Evolutionary conservation across 2,888 invertebrate genomes (phyloP).

Genomic region (Alsophila aescularia): DNA sequence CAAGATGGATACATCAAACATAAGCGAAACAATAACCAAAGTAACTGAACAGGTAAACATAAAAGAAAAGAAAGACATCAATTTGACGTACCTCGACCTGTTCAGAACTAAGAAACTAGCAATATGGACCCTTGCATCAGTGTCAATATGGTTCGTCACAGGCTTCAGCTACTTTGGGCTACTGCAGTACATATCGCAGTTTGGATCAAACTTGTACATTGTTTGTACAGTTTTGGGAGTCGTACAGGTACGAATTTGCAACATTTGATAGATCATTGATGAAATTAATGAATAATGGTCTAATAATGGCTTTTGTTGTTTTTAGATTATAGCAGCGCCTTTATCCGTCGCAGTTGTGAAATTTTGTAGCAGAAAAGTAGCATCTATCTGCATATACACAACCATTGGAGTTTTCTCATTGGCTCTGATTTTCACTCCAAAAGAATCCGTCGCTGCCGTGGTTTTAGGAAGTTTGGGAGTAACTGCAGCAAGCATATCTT

Average conservation of each 20-base stretch:
- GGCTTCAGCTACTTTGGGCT: slow-evolving; percentile 59
- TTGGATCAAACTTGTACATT: slow-evolving; percentile 53
- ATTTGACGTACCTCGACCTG: slow-evolving; percentile 50
- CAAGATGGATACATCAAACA: slow-evolving; percentile 43
- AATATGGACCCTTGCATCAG: slow-evolving; percentile 45
- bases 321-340: slow-evolving; percentile 52
- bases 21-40: slow-evolving; percentile 49
- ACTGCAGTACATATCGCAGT: slow-evolving; percentile 54
- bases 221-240: slow-evolving; percentile 51
- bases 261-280: too few relatives aligned
- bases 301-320: slow-evolving; percentile 28
- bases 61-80: slow-evolving; percentile 37
- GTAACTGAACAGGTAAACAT: slow-evolving; percentile 44
- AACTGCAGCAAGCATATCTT: slow-evolving; percentile 39
- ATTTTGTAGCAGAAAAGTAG: slow-evolving; percentile 47
- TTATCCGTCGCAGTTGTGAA: slow-evolving; percentile 49
- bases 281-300: too few relatives aligned
- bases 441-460: slow-evolving; percentile 45
- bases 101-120: slow-evolving; percentile 51
- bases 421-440: slow-evolving; percentile 45
- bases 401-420: slow-evolving; percentile 47
- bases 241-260: slow-evolving; percentile 49
- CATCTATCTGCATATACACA: slow-evolving; percentile 38
- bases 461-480: slow-evolving; percentile 49
- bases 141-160: slow-evolving; percentile 50